These are phyloP conservation scores for Pilophorus perplexus DNA, from an alignment of 2,888 invertebrate genomes.

Conservation along the genomic window DNA sequence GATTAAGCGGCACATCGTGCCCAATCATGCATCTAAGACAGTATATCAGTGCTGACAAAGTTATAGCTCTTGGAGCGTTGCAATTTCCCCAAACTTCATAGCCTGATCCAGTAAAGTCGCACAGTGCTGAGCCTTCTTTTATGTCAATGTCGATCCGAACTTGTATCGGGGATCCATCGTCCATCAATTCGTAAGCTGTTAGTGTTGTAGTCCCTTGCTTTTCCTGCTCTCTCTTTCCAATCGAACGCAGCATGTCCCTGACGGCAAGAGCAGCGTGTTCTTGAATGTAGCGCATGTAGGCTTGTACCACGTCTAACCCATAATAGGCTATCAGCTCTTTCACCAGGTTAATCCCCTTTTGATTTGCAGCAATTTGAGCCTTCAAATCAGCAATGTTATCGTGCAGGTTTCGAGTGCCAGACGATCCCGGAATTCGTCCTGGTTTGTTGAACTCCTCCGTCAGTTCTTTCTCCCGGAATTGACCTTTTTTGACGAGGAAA, in stretches of 20 bases:
- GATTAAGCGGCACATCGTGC: constrained; percentile 95
- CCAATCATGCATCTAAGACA: constrained; percentile 97
- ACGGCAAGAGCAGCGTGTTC: constrained; percentile 93
- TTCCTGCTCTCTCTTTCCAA: constrained; percentile 54
- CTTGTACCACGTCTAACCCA: constrained; percentile 86
- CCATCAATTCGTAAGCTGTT: constrained; percentile 81
- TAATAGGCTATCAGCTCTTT: constrained; percentile 86
- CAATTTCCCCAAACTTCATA: constrained; percentile 94
- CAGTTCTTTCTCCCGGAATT: constrained; percentile 72
- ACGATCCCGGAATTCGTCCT: constrained; percentile 63
- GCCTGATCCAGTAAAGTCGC: constrained; percentile 85
- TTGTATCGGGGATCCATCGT: constrained; percentile 88
- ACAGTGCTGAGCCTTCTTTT: constrained; percentile 68
- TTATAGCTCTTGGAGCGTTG: constrained; percentile 94
- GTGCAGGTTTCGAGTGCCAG: constrained; percentile 80
- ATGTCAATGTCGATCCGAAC: constrained; percentile 69
- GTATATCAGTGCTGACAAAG: constrained; percentile 94
- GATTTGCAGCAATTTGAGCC: constrained; percentile 97
- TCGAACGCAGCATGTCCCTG: constrained; percentile 81
- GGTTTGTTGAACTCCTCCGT: constrained; percentile 67
- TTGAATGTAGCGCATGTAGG: constrained; percentile 96
- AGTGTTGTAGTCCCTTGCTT: constrained; percentile 53
- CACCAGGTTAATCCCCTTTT: constrained; percentile 82
- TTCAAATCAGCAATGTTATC: constrained; percentile 95
- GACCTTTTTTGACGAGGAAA: constrained; percentile 76